Evolutionary conservation across 1,140 invertebrate species (phyloP).

Genomic region (Danaus melanippus): DNA sequence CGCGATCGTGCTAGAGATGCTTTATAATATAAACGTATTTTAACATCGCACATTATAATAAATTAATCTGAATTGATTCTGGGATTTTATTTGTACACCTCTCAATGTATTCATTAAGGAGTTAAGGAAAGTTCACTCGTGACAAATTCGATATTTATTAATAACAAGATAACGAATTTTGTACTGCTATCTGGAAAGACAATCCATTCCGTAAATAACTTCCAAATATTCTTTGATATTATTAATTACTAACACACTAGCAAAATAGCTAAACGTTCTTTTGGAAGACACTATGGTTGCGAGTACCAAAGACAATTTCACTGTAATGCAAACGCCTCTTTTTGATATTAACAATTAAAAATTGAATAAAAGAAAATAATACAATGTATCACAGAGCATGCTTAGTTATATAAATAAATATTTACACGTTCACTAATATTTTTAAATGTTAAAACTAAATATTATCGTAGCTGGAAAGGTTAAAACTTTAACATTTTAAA

Average conservation of each 20-base stretch:
- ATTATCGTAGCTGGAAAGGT: neutral
- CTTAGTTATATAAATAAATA: conserved; percentile 10
- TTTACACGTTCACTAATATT: conserved; percentile 1
- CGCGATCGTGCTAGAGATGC: conserved; percentile 51
- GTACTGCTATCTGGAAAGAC: conserved; percentile 7
- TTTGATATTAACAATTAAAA: conserved; percentile 1
- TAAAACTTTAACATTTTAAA: neutral
- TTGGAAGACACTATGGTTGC: conserved; percentile 9
- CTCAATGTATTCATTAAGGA: neutral
- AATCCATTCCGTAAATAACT: too few species aligned
- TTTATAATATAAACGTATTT: conserved; percentile 69
- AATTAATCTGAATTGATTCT: conserved; percentile 65
- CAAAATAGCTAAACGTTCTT: too few species aligned
- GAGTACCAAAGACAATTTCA: neutral
- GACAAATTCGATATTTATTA: conserved; percentile 6
- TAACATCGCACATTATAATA: conserved; percentile 72
- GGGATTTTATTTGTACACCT: conserved; percentile 33
- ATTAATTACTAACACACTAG: too few species aligned
- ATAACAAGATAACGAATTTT: conserved; percentile 13
- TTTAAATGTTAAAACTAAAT: neutral
- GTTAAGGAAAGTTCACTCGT: conserved; percentile 1
- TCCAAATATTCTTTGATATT: too few species aligned
- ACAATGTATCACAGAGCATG: conserved; percentile 16
- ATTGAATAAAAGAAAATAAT: conserved; percentile 5
- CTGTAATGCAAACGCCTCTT: neutral